A percentile compares a stretch with the other conserved stretches of the same genome.
Conservation (phyloP, 2,113 vertebrate genomes). For the Sylvia atricapilla region DNA sequence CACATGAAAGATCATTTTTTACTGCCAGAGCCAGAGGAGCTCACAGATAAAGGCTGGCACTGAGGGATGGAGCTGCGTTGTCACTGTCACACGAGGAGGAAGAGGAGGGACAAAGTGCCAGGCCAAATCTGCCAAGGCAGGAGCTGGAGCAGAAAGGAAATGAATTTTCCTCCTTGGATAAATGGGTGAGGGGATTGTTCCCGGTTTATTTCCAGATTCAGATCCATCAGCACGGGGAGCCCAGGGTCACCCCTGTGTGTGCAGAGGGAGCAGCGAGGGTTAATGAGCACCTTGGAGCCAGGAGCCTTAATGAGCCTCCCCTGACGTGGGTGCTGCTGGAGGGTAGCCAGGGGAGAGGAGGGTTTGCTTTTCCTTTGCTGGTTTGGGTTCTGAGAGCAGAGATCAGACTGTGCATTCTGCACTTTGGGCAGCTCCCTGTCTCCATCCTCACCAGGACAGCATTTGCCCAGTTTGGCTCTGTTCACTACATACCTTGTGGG, state of each 20-base stretch:
- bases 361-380: neutral
- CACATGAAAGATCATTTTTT: neutral
- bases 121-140: neutral
- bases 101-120: neutral
- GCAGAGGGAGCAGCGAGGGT: rapidly evolving
- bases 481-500: neutral
- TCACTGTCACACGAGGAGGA: neutral
- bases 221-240: rapidly evolving
- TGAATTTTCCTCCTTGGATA: neutral
- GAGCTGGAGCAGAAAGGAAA: neutral
- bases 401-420: neutral
- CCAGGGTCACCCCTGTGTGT: rapidly evolving
- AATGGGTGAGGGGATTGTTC: neutral
- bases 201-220: rapidly evolving
- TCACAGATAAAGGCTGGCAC: neutral
- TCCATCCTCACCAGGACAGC: rapidly evolving
- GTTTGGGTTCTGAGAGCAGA: neutral
- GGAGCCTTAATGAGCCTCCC: neutral
- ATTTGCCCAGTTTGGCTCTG: neutral
- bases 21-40: neutral
- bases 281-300: neutral
- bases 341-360: neutral
- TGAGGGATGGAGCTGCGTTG: neutral
- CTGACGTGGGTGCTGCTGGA: neutral
- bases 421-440: neutral